phyloP scores from a whole-genome alignment of 2,888 invertebrate species.

The Dryomyza anilis region DNA sequence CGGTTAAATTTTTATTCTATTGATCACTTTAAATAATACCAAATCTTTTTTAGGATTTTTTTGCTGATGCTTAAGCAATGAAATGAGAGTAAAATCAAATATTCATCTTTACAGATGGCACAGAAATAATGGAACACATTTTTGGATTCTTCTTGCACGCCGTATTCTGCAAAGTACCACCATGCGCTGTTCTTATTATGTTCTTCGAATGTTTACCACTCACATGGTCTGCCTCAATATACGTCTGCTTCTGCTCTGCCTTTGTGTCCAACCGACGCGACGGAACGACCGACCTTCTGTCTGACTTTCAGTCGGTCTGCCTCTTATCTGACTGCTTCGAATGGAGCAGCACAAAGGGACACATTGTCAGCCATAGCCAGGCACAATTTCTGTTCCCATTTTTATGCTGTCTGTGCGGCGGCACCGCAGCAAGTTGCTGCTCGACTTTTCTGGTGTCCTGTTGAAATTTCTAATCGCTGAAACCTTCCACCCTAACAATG shows the following conservation, averaged over 20 bases:
- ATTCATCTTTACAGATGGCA: too few species aligned
- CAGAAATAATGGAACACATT: too few species aligned
- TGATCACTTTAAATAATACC: too few species aligned
- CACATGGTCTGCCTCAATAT: neutral
- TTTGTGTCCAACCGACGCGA: too few species aligned
- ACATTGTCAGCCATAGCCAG: neutral
- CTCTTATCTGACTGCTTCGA: neutral
- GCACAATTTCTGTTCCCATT: neutral
- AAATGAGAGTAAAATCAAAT: too few species aligned
- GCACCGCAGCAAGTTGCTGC: slow-evolving; percentile 29
- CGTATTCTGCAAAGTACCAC: neutral
- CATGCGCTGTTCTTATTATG: neutral
- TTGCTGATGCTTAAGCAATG: too few species aligned
- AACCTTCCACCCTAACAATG: slow-evolving; percentile 58
- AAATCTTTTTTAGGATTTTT: too few species aligned
- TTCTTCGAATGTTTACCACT: neutral
- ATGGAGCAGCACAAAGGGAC: slow-evolving; percentile 17
- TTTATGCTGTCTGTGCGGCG: neutral
- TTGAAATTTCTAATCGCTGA: slow-evolving; percentile 58
- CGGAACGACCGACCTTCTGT: too few species aligned
- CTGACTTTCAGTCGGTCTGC: neutral
- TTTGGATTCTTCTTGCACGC: too few species aligned
- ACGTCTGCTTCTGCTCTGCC: neutral
- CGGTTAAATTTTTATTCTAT: too few species aligned
- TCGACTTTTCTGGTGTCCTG: slow-evolving; percentile 53